Evolutionary conservation across 1,140 invertebrate genomes (phyloP), one percentile per base, ranked within the genome.

Genomic region (Telenomus remus): DNA sequence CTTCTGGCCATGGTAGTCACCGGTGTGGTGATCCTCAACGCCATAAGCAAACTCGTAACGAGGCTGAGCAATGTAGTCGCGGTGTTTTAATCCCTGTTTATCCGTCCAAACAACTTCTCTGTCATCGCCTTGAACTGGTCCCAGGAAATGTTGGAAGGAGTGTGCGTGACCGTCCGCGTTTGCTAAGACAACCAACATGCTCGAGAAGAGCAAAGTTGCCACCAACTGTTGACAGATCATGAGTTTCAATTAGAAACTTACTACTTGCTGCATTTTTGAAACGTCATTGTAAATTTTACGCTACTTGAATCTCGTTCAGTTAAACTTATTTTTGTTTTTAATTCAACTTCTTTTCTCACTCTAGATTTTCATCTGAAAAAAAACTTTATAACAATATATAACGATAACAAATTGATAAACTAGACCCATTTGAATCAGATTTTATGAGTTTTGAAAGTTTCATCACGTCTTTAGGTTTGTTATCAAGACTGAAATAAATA

Each of bases 31-130:
- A 74, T 92, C 91, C 71, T 90, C 89, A 11, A 92, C 90, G 0
- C 91, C 91, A 75, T 92, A 92, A 76, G 91, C 91, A 81, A 91
- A 92, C 72, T 88, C 86, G 84, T 92, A 92, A 73, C 86, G 86
- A 11, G 89, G 89, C 61, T 89, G 86, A 12, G 89, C 88, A 12
- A 88, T 81, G 66, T 83, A 86, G 76, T 88, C 84, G 46, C 80
- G 78, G 47, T 86, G 78, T n/a, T 81, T 53, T 15, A 81, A 76
- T 4, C 86, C 87, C 15, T 85, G 79, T 27, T 86, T 80, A 57
- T 87, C 85, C 14, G 76, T 71, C 87, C 87, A 87, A 19, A 61
- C 79, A 39, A 88, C 79, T 65, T 84, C 78, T 12, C 79, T 70
- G 37, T 81, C 83, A 11, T 84, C 76, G 12, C 86, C 86, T 9